Conservation (phyloP, 2,888 invertebrate genomes). For the Callinectes sapidus region DNA sequence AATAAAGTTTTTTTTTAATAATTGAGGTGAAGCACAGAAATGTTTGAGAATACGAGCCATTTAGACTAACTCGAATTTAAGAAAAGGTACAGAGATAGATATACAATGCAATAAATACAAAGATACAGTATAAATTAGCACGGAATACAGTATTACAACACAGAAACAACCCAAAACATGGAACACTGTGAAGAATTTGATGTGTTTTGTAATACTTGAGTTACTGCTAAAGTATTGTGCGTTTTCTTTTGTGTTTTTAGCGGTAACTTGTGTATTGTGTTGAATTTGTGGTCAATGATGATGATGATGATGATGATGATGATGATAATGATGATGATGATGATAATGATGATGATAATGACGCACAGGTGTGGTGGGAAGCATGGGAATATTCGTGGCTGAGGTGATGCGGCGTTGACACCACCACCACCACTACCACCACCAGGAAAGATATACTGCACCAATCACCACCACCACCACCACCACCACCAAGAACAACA, state of each 20-base stretch:
- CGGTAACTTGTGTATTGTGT: background rate
- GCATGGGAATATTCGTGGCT: background rate
- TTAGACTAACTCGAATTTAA: too few species aligned
- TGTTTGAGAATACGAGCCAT: too few species aligned
- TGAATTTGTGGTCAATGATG: background rate
- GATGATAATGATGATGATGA: background rate
- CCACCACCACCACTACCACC: slow-evolving; percentile 4
- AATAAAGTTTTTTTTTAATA: too few species aligned
- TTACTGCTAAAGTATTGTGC: background rate
- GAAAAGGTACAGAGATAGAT: too few species aligned
- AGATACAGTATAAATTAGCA: too few species aligned
- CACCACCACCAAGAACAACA: background rate
- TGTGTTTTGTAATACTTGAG: background rate
- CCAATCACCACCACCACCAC: slow-evolving; percentile 7
- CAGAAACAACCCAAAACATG: too few species aligned
- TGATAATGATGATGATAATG: background rate
- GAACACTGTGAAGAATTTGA: too few species aligned
- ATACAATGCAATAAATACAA: too few species aligned
- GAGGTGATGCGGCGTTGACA: background rate
- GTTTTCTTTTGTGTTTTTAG: background rate
- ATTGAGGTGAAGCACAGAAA: too few species aligned
- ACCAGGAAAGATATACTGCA: too few species aligned
- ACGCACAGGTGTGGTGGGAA: background rate
- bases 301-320: background rate
- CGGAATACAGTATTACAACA: too few species aligned